phyloP scores from a whole-genome alignment of 2,113 vertebrate species.

The Corythornis cristatus region DNA sequence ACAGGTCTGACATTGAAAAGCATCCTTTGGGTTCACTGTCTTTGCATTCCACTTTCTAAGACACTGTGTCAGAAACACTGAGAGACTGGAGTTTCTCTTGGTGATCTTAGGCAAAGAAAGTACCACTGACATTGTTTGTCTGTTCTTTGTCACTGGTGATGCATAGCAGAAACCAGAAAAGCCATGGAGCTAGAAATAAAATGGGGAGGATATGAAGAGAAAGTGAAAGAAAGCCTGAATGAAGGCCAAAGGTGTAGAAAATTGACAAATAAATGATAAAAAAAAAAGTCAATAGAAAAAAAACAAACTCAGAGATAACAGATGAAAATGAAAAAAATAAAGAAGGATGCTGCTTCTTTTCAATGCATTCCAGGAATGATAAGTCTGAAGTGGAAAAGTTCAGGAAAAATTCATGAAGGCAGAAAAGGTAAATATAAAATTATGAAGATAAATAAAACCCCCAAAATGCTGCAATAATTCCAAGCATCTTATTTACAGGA shows the following conservation, averaged over 20 bases:
- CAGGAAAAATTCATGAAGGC: neutral
- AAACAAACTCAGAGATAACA: neutral
- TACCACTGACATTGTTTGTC: neutral
- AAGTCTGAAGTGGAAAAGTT: neutral
- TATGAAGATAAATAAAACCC: neutral
- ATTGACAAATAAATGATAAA: neutral
- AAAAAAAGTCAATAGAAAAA: neutral
- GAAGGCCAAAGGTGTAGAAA: neutral
- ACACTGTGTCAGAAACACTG: neutral
- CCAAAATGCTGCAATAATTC: neutral
- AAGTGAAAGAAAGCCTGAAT: neutral
- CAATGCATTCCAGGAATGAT: neutral
- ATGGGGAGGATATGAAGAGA: neutral
- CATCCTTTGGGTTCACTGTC: neutral
- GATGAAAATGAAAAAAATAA: neutral
- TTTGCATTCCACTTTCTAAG: neutral
- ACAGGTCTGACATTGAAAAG: neutral
- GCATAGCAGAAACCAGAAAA: neutral
- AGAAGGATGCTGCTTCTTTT: neutral
- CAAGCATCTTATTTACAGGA: constrained; percentile 11
- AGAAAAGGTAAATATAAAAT: neutral
- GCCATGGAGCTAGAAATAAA: neutral
- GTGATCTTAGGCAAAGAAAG: neutral
- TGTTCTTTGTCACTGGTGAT: neutral
- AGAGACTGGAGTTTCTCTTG: neutral